A percentile compares a stretch with the other conserved stretches of the same genome.
Conservation (phyloP, 1,140 invertebrate genomes). For the Apis florea region DNA sequence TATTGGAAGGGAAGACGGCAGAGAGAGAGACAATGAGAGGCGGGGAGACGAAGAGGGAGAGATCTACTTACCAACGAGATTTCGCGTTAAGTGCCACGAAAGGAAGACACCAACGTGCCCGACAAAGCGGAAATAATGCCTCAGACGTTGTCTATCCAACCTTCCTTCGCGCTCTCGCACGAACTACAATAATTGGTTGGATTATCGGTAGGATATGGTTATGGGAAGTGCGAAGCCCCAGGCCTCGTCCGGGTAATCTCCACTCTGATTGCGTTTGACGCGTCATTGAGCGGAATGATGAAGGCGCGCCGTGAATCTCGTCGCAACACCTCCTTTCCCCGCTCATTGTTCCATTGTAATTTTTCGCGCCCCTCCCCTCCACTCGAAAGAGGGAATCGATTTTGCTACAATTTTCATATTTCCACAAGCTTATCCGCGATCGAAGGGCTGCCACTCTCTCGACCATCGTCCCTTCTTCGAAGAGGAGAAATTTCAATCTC, state of each 20-base stretch:
- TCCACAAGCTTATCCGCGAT: too few species aligned
- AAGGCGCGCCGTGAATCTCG: conserved; percentile 61
- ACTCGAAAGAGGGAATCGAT: background rate
- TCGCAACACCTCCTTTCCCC: conserved; percentile 53
- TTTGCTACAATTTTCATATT: background rate
- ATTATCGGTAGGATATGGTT: conserved; percentile 74
- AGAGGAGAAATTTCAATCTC: too few species aligned
- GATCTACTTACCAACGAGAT: too few species aligned
- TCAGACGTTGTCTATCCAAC: conserved; percentile 53
- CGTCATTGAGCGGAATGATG: conserved; percentile 75
- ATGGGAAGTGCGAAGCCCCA: conserved; percentile 67
- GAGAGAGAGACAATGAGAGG: too few species aligned
- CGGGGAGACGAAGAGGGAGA: too few species aligned
- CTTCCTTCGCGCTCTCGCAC: conserved; percentile 46
- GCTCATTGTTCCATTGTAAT: conserved; percentile 57
- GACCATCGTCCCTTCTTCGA: too few species aligned
- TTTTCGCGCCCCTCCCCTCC: conserved; percentile 30
- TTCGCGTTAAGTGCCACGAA: conserved; percentile 43
- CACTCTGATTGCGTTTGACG: conserved; percentile 74
- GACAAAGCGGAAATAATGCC: conserved; percentile 64
- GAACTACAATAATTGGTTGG: conserved; percentile 73
- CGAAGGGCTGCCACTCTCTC: background rate
- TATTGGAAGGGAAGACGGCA: too few species aligned
- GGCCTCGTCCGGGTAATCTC: conserved; percentile 69
- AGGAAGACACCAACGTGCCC: conserved; percentile 39